These are phyloP conservation scores for Paedocypris sp. DNA, from an alignment of 2,113 vertebrate genomes.

Conservation along the genomic window DNA sequence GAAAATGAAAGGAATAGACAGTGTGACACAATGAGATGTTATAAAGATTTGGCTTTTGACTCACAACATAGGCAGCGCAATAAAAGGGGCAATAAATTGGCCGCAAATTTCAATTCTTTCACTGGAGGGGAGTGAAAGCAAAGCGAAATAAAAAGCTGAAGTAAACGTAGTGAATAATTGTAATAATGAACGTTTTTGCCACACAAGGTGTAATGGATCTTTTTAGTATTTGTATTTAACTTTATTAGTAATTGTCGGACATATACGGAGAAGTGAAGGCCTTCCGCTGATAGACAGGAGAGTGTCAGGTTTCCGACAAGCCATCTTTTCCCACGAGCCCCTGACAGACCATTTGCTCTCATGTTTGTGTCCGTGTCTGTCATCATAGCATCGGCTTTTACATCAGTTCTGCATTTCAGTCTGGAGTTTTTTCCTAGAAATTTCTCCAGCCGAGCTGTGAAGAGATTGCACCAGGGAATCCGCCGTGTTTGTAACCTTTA, in stretches of 20 bases:
- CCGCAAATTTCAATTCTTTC: too few species aligned
- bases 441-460: neutral
- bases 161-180: too few species aligned
- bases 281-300: slow-evolving; percentile 16
- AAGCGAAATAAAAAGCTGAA: too few species aligned
- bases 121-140: too few species aligned
- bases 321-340: neutral
- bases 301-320: slow-evolving; percentile 19
- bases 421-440: neutral
- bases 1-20: neutral
- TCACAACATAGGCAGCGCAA: neutral
- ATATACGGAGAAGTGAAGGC: neutral
- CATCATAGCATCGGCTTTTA: slow-evolving; percentile 7
- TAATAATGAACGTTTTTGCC: too few species aligned
- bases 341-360: slow-evolving; percentile 16
- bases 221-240: too few species aligned
- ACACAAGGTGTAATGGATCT: too few species aligned
- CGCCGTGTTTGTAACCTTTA: neutral
- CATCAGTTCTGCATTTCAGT: slow-evolving; percentile 20
- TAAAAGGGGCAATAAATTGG: too few species aligned
- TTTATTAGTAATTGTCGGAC: too few species aligned
- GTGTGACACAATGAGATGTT: neutral
- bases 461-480: neutral
- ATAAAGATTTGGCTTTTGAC: neutral
- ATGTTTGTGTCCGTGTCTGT: slow-evolving; percentile 28